Evolutionary conservation across 2,797 vertebrate species (phyloP).

Genomic region (Craterocephalus amniculus): DNA sequence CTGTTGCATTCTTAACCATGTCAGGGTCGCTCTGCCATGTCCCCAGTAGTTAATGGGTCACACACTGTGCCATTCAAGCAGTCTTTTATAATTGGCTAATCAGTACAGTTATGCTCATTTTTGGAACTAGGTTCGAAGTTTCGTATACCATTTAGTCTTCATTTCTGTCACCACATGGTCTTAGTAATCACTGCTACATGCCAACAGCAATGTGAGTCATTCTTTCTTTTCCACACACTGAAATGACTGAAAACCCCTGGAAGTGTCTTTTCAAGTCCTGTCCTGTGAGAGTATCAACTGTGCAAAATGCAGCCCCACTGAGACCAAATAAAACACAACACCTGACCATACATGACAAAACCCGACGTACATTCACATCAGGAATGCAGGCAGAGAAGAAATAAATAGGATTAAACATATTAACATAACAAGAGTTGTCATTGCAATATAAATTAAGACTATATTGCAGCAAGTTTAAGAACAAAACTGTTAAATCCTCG

Average conservation of each 20-base stretch:
- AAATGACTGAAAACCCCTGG: constrained; percentile 35
- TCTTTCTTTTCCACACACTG: constrained; percentile 43
- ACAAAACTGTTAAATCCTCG: constrained; percentile 60
- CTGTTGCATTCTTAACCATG: constrained; percentile 57
- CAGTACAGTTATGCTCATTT: constrained; percentile 14
- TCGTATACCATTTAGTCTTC: constrained; percentile 23
- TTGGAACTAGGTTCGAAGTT: constrained; percentile 21
- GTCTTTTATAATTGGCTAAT: constrained; percentile 22
- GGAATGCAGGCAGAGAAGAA: constrained; percentile 78
- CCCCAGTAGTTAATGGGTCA: constrained; percentile 30
- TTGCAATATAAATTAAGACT: constrained; percentile 82
- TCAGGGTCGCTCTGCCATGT: constrained; percentile 41
- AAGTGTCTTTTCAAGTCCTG: constrained; percentile 59
- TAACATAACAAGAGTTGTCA: constrained; percentile 66
- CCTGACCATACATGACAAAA: constrained; percentile 78
- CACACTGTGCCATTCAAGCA: constrained; percentile 10
- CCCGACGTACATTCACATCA: constrained; percentile 63
- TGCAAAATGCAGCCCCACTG: constrained; percentile 79
- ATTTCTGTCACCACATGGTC: constrained; percentile 25
- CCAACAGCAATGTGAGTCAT: constrained; percentile 59
- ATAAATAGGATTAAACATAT: constrained; percentile 81
- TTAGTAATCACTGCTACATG: constrained; percentile 30
- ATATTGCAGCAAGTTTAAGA: constrained; percentile 74
- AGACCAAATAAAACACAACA: constrained; percentile 66
- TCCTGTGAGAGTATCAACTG: constrained; percentile 69